A percentile compares a stretch with the other conserved stretches of the same genome.
Conservation (phyloP, 2,888 invertebrate species). For the Cylindroiulus punctatus region DNA sequence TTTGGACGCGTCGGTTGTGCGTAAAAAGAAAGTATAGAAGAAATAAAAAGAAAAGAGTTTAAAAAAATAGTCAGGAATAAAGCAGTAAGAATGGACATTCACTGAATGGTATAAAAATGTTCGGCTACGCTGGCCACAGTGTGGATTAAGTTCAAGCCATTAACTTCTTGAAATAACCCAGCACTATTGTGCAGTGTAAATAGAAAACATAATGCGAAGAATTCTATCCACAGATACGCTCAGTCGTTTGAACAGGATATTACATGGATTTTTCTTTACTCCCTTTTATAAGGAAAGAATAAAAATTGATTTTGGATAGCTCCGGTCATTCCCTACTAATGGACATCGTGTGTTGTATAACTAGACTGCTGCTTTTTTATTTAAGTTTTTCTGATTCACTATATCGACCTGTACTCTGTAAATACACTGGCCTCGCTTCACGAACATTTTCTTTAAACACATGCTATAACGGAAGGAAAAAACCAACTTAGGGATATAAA, state of each 20-base stretch:
- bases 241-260: conserved; percentile 8
- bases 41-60: conserved; percentile 39
- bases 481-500: not conserved
- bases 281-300: conserved; percentile 42
- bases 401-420: conserved; percentile 10
- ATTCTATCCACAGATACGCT: conserved; percentile 40
- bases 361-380: conserved; percentile 12
- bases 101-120: conserved; percentile 37
- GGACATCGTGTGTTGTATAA: conserved; percentile 42
- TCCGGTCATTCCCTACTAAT: conserved; percentile 39
- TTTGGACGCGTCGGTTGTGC: not conserved
- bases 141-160: conserved; percentile 45
- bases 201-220: conserved; percentile 43
- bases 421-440: not conserved
- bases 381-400: conserved; percentile 22
- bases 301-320: conserved; percentile 45
- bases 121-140: not conserved
- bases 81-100: conserved; percentile 37
- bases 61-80: not conserved
- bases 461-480: not conserved
- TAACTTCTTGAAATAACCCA: conserved; percentile 36
- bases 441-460: conserved; percentile 20
- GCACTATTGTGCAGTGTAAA: conserved; percentile 43
- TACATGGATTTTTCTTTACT: conserved; percentile 41
- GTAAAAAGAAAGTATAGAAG: conserved; percentile 32